Evolutionary conservation across 2,113 vertebrate species (phyloP).

Genomic region (Grus americana): DNA sequence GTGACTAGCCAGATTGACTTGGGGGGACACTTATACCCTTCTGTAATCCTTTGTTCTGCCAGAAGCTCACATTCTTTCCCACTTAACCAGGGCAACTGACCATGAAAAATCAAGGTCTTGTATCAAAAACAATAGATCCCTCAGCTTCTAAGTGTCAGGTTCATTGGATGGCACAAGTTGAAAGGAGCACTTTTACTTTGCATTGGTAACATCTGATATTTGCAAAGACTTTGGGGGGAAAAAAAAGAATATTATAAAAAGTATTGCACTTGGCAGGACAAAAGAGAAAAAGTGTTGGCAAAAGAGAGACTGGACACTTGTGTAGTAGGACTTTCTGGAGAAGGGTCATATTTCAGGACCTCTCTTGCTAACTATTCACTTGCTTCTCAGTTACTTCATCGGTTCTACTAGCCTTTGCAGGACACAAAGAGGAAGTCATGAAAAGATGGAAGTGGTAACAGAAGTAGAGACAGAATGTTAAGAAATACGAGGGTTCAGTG

Average conservation of each 20-base stretch:
- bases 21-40: background rate
- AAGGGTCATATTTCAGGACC: background rate
- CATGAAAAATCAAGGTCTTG: background rate
- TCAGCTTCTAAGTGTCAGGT: background rate
- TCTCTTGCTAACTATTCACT: background rate
- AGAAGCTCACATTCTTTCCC: background rate
- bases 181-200: no score
- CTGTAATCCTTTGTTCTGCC: no score
- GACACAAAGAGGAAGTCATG: background rate
- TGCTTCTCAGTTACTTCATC: background rate
- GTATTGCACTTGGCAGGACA: background rate
- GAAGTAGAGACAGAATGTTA: background rate
- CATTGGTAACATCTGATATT: no score
- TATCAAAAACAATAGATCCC: background rate
- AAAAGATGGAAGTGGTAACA: background rate
- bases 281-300: background rate
- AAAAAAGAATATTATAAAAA: background rate
- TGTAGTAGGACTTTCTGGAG: background rate
- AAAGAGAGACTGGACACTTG: background rate
- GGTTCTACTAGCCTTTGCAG: background rate
- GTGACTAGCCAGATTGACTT: background rate
- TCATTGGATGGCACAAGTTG: no score
- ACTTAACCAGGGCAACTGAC: background rate
- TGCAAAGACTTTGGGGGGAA: no score
- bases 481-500: background rate